Evolutionary conservation across 2,797 vertebrate species (phyloP).

Genomic region (Austrolebias charrua): DNA sequence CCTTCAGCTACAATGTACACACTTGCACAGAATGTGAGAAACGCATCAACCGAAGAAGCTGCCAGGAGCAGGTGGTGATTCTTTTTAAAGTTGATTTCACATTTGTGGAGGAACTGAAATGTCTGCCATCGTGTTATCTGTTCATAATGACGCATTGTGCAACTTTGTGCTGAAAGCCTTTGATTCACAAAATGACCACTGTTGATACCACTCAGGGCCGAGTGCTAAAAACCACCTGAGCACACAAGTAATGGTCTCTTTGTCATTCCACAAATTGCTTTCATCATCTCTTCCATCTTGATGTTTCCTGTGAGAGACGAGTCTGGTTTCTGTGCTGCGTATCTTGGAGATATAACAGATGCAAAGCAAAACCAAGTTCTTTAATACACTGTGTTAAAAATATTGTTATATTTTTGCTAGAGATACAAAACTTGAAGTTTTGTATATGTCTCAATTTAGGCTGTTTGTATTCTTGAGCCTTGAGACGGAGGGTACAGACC

Average conservation of each 20-base stretch:
- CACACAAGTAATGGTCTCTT: slow-evolving; percentile 5
- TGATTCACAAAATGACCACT: slow-evolving; percentile 25
- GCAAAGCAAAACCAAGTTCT: slow-evolving; percentile 8
- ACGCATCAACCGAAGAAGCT: slow-evolving; percentile 32
- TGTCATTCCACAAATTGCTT: slow-evolving; percentile 16
- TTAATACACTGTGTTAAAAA: slow-evolving; percentile 4
- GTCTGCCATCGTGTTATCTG: slow-evolving; percentile 17
- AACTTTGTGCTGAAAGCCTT: slow-evolving; percentile 11
- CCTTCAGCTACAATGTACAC: slow-evolving; percentile 22
- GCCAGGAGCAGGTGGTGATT: slow-evolving; percentile 47
- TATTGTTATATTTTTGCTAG: background rate
- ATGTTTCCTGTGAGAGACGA: slow-evolving; percentile 30
- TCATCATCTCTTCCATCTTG: slow-evolving; percentile 4
- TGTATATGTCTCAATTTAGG: too few species aligned
- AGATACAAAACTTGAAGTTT: background rate
- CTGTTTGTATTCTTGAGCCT: too few species aligned
- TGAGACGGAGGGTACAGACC: too few species aligned
- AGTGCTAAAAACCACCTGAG: slow-evolving; percentile 4
- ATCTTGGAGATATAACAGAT: background rate
- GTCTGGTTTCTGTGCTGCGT: slow-evolving; percentile 22
- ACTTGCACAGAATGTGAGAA: slow-evolving; percentile 35
- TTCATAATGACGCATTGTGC: slow-evolving; percentile 20
- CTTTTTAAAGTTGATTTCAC: slow-evolving; percentile 44
- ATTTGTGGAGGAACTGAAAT: slow-evolving; percentile 25
- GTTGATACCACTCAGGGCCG: background rate